Percentiles rank a stretch among this genome's conserved stretches.
Conservation (phyloP, 2,797 vertebrate species). For the Merluccius polli region DNA sequence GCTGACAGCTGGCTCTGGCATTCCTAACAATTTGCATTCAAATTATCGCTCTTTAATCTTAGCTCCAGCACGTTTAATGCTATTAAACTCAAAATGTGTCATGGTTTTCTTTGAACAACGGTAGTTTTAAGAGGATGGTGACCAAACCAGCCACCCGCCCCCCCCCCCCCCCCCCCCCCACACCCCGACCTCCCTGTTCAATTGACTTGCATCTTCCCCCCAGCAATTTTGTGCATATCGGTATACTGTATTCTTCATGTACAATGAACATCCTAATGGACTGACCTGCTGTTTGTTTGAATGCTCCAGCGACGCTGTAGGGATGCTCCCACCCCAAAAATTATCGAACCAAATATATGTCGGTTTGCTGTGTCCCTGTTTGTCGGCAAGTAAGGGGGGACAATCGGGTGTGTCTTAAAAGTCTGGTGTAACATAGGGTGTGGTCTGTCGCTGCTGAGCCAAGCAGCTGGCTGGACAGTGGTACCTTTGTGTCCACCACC, state of each 20-base stretch:
- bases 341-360: neutral
- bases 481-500: neutral
- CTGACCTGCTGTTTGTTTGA: neutral
- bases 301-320: neutral
- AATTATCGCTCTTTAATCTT: too few relatives aligned
- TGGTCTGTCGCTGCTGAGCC: too few relatives aligned
- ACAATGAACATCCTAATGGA: neutral
- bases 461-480: neutral
- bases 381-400: neutral
- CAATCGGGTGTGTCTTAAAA: neutral
- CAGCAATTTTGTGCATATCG: neutral
- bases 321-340: neutral
- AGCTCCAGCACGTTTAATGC: too few relatives aligned
- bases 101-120: too few relatives aligned
- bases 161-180: too few relatives aligned
- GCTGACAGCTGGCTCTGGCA: too few relatives aligned
- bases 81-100: too few relatives aligned
- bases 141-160: too few relatives aligned
- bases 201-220: too few relatives aligned
- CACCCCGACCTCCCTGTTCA: too few relatives aligned
- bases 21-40: too few relatives aligned
- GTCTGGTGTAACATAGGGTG: neutral
- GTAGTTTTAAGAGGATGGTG: too few relatives aligned
- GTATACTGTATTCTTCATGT: neutral
- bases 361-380: neutral